Conservation (phyloP, 2,113 vertebrate species). For the Tympanuchus pallidicinctus region DNA sequence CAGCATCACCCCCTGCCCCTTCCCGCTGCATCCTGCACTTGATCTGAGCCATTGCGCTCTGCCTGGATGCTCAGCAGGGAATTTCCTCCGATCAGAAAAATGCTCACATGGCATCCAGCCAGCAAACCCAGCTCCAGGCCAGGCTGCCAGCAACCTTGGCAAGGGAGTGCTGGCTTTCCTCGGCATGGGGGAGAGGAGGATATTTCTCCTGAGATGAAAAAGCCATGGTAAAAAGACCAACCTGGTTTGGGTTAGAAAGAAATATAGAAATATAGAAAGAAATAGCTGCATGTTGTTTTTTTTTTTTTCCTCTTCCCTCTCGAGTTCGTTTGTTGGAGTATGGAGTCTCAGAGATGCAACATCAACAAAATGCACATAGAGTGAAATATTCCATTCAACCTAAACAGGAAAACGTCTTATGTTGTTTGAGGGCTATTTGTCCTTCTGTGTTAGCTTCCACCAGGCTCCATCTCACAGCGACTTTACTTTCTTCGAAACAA, state of each 20-base stretch:
- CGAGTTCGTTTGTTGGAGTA: neutral
- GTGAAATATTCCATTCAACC: constrained; percentile 4
- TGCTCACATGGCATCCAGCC: neutral
- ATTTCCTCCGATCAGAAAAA: constrained; percentile 18
- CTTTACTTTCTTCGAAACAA: neutral
- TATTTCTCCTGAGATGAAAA: neutral
- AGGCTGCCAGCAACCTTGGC: constrained; percentile 38
- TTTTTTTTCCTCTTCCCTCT: neutral
- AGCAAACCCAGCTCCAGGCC: neutral
- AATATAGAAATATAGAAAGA: neutral
- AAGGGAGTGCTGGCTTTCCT: neutral
- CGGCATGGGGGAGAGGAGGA: neutral
- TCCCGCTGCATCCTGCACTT: neutral
- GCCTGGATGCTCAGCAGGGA: constrained; percentile 36
- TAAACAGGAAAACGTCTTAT: neutral
- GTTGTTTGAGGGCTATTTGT: neutral
- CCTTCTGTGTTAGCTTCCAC: neutral
- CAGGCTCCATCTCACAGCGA: neutral
- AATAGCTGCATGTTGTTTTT: neutral
- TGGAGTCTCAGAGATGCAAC: neutral
- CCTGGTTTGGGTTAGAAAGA: neutral
- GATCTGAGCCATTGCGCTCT: neutral
- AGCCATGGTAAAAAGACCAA: neutral
- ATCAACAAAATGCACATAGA: neutral
- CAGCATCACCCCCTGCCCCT: neutral